These are phyloP conservation scores for Xestia sexstrigata DNA, from an alignment of 2,888 invertebrate species.

Conservation along the genomic window DNA sequence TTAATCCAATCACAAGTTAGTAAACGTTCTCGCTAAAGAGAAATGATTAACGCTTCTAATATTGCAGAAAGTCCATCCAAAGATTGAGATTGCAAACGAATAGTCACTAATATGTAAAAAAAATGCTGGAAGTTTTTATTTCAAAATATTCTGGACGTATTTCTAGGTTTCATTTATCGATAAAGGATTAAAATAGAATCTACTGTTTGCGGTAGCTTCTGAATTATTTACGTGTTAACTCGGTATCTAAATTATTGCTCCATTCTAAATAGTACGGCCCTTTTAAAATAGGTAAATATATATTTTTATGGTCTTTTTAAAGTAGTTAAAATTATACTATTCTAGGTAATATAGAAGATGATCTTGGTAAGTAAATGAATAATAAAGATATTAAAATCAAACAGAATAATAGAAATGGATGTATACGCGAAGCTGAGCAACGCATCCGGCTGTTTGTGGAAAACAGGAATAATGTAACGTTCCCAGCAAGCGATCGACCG, in stretches of 20 bases:
- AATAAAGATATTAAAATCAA: neutral
- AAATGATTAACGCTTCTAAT: slow-evolving; percentile 50
- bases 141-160: slow-evolving; percentile 19
- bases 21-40: slow-evolving; percentile 34
- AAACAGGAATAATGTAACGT: slow-evolving; percentile 69
- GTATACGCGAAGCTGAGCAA: slow-evolving; percentile 15
- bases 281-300: slow-evolving; percentile 38
- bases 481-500: slow-evolving; percentile 74
- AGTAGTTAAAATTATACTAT: slow-evolving; percentile 3
- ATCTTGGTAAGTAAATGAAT: neutral
- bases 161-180: slow-evolving; percentile 33
- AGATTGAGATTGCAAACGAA: slow-evolving; percentile 42
- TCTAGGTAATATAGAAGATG: neutral
- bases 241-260: slow-evolving; percentile 28
- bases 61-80: slow-evolving; percentile 34
- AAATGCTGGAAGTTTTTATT: slow-evolving; percentile 33
- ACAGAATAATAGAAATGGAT: neutral
- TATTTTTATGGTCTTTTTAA: slow-evolving; percentile 14
- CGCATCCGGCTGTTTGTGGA: slow-evolving; percentile 58
- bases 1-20: slow-evolving; percentile 49
- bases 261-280: slow-evolving; percentile 9
- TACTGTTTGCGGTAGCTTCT: slow-evolving; percentile 33
- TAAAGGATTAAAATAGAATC: slow-evolving; percentile 40
- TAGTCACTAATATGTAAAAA: slow-evolving; percentile 49
- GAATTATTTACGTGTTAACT: slow-evolving; percentile 46